phyloP scores from a whole-genome alignment of 2,797 vertebrate genomes.

The Platalea minor region DNA sequence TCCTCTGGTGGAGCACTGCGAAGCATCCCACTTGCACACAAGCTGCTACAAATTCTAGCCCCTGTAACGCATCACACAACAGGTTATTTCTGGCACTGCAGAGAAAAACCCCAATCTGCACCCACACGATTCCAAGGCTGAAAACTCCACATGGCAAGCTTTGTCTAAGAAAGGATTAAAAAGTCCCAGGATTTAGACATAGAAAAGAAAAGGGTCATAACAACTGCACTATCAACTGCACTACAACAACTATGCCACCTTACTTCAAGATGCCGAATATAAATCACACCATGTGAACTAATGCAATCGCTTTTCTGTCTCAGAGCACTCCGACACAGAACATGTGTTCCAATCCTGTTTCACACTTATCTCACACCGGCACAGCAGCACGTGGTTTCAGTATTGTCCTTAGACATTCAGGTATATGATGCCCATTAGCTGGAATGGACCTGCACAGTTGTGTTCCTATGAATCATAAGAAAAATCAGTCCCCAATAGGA shows the following conservation, averaged over 20 bases:
- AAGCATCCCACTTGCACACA: neutral
- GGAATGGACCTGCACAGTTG: neutral
- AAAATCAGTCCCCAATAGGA: neutral
- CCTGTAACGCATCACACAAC: neutral
- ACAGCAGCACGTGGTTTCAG: neutral
- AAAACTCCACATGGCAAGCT: neutral
- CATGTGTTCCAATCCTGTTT: neutral
- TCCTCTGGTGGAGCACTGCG: neutral
- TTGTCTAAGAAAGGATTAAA: neutral
- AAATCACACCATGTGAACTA: neutral
- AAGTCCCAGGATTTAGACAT: neutral
- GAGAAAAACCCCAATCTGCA: constrained; percentile 39
- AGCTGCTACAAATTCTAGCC: constrained; percentile 25
- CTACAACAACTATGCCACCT: neutral
- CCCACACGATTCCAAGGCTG: neutral
- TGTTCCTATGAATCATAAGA: neutral
- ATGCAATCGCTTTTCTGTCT: neutral
- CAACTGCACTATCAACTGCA: neutral
- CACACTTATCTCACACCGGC: neutral
- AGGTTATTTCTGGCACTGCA: constrained; percentile 29
- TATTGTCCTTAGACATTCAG: neutral
- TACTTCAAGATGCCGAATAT: neutral
- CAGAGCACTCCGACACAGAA: neutral
- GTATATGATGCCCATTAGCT: neutral
- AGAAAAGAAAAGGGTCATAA: neutral